A percentile compares a stretch with the other conserved stretches of the same genome.
These are phyloP conservation scores for Microdon myrmicae DNA, from an alignment of 2,888 invertebrate species.

Conservation along the genomic window DNA sequence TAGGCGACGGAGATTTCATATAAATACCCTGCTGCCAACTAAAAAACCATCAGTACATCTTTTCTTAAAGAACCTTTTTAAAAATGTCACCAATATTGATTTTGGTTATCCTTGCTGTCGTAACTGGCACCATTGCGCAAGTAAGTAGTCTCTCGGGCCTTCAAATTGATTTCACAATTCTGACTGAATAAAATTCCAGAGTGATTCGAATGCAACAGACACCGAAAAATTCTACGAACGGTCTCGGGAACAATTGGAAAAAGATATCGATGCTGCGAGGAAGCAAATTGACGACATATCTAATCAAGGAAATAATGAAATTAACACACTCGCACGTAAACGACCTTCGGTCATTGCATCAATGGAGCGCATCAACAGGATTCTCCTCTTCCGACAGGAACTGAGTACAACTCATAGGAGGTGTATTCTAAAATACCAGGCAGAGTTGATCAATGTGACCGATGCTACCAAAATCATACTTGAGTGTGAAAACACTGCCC, in stretches of 20 bases:
- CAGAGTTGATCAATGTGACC: not conserved
- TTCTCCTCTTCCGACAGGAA: not conserved
- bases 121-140: too few relatives aligned
- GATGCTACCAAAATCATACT: not conserved
- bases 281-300: not conserved
- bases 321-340: conserved; percentile 3
- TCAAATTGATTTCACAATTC: not conserved
- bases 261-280: not conserved
- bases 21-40: not conserved
- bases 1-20: not conserved
- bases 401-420: conserved; percentile 7
- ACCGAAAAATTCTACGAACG: not conserved
- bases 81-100: not conserved
- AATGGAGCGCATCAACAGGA: conserved; percentile 7
- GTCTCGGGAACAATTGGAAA: not conserved
- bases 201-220: not conserved
- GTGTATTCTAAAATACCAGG: conserved; percentile 17
- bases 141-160: too few relatives aligned
- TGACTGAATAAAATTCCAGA: conserved; percentile 2
- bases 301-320: not conserved
- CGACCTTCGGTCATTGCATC: not conserved
- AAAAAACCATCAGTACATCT: not conserved
- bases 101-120: not conserved
- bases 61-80: not conserved
- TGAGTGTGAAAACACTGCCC: not conserved